A percentile compares a stretch with the other conserved stretches of the same genome.
Evolutionary conservation across 1,140 invertebrate species (phyloP).

Genomic region (Halictus rubicundus): DNA sequence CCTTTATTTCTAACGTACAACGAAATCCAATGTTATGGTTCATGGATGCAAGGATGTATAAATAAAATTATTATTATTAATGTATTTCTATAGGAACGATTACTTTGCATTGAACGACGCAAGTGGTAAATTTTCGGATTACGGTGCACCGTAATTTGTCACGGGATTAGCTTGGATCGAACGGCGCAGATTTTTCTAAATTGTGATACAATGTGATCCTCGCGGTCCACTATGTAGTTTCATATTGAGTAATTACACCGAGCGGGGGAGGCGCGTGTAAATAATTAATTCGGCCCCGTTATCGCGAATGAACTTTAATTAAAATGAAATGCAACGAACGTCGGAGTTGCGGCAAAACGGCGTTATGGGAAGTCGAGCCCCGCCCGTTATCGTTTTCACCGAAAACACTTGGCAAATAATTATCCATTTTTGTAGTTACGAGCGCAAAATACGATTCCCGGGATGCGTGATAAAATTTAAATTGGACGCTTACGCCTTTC

Average conservation of each 20-base stretch:
- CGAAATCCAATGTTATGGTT: too few species aligned
- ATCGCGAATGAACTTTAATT: constrained; percentile 41
- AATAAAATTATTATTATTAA: too few species aligned
- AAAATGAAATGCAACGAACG: constrained; percentile 1
- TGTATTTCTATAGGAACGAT: too few species aligned
- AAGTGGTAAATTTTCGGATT: neutral
- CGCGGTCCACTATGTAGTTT: neutral
- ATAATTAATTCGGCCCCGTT: constrained; percentile 39
- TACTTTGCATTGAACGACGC: too few species aligned
- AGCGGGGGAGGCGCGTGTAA: neutral
- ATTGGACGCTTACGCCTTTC: neutral
- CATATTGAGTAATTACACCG: constrained; percentile 34
- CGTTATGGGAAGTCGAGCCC: neutral
- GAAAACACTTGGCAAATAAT: constrained; percentile 35
- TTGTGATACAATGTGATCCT: neutral
- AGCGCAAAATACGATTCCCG: neutral
- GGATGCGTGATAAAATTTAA: constrained; percentile 9
- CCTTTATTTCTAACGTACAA: too few species aligned
- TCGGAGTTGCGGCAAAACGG: neutral
- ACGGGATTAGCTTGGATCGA: neutral
- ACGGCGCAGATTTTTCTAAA: constrained; percentile 5
- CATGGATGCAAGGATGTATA: too few species aligned
- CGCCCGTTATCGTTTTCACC: constrained; percentile 19
- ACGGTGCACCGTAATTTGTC: neutral
- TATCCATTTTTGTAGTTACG: constrained; percentile 23